These are phyloP conservation scores for Pygoscelis antarcticus DNA, from an alignment of 2,113 vertebrate genomes.

Conservation along the genomic window DNA sequence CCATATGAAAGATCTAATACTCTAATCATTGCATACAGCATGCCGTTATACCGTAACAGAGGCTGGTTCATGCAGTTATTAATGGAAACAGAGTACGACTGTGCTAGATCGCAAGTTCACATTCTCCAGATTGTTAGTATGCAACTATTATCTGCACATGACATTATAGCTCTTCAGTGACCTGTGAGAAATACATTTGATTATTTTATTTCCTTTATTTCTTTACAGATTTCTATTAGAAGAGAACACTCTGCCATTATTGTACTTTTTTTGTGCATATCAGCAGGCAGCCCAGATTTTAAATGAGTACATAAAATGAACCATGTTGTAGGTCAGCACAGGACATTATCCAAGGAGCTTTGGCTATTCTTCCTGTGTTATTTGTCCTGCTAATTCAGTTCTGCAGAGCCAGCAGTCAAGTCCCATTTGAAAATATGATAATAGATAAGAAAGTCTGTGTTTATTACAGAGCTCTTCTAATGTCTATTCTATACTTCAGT, in stretches of 20 bases:
- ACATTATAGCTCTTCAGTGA: background rate
- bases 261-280: background rate
- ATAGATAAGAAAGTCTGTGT: background rate
- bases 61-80: background rate
- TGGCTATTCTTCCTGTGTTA: background rate
- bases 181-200: background rate
- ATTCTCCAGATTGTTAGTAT: background rate
- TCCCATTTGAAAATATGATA: background rate
- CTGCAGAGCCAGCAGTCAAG: background rate
- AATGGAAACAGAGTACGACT: background rate
- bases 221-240: background rate
- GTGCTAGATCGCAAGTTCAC: background rate
- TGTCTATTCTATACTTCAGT: background rate
- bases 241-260: background rate
- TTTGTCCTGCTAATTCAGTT: background rate
- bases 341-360: background rate
- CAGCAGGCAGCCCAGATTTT: background rate
- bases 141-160: background rate
- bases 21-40: background rate
- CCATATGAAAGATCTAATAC: background rate
- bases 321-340: background rate
- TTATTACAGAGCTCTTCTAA: background rate
- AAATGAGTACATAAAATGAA: background rate
- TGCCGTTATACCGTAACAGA: accelerated
- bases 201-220: background rate